Evolutionary conservation across 1,140 invertebrate genomes (phyloP).

Genomic region (Drosophila orosa): DNA sequence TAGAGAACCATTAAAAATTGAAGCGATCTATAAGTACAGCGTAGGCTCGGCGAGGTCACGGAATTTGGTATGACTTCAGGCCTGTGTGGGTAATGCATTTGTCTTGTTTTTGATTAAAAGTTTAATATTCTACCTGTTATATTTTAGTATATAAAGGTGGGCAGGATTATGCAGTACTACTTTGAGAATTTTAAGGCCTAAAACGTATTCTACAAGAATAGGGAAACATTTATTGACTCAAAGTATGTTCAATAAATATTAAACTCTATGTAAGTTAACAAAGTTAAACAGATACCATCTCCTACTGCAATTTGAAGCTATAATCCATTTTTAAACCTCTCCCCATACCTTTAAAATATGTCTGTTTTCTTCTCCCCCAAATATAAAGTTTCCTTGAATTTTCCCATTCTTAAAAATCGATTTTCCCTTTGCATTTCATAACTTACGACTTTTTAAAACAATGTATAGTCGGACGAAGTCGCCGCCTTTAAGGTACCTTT

Average conservation of each 20-base stretch:
- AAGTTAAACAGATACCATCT: background rate
- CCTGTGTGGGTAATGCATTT: slow-evolving; percentile 22
- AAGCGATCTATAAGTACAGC: slow-evolving; percentile 26
- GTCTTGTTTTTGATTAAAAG: background rate
- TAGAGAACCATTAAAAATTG: slow-evolving; percentile 37
- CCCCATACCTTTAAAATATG: background rate
- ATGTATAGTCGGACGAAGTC: slow-evolving; percentile 3
- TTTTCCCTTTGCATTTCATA: slow-evolving; percentile 19
- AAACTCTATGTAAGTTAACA: background rate
- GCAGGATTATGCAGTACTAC: background rate
- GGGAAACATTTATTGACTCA: no score
- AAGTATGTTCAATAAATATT: background rate
- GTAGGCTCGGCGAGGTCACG: slow-evolving; percentile 21
- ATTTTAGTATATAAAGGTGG: background rate
- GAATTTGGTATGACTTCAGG: slow-evolving; percentile 1
- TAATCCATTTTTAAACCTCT: background rate
- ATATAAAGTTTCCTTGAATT: no score
- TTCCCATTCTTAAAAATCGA: background rate
- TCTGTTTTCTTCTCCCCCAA: background rate
- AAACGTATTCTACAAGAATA: background rate
- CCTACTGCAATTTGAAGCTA: background rate
- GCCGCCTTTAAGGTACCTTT: slow-evolving; percentile 16
- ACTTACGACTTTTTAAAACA: slow-evolving; percentile 27
- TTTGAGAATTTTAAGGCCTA: background rate
- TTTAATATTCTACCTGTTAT: slow-evolving; percentile 9